These are phyloP conservation scores for Sibirionetta formosa DNA, from an alignment of 2,797 vertebrate genomes.

Conservation along the genomic window DNA sequence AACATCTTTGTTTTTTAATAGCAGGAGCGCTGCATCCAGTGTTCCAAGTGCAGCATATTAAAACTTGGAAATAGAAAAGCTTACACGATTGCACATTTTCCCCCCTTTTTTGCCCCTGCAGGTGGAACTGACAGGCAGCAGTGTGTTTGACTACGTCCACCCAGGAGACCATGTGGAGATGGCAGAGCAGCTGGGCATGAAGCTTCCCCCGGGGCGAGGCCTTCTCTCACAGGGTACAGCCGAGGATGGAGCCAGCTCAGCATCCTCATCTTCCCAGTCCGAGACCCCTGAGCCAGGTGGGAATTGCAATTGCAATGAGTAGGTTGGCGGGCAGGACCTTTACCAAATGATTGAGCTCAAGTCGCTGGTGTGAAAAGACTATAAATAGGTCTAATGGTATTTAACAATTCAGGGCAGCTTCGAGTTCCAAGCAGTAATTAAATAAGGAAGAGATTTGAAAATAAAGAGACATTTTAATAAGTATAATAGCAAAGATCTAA, in stretches of 20 bases:
- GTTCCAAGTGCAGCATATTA: conserved; percentile 10
- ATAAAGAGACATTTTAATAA: conserved; percentile 89
- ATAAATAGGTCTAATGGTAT: conserved; percentile 83
- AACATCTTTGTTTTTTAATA: conserved; percentile 46
- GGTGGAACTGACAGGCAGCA: conserved; percentile 99
- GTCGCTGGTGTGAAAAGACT: conserved; percentile 82
- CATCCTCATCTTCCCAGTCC: conserved; percentile 95
- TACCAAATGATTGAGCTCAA: conserved; percentile 80
- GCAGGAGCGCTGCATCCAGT: conserved; percentile 12
- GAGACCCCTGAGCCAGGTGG: conserved; percentile 98
- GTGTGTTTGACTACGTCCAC: conserved; percentile 97
- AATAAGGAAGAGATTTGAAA: conserved; percentile 86
- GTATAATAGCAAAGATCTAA: conserved; percentile 86
- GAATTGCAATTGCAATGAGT: conserved; percentile 79
- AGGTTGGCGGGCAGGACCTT: conserved; percentile 83
- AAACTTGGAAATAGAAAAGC: conserved; percentile 46
- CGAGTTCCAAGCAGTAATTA: conserved; percentile 83
- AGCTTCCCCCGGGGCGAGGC: conserved; percentile 95
- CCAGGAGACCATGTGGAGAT: conserved; percentile 98
- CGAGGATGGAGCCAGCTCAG: conserved; percentile 95
- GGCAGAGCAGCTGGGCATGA: conserved; percentile 99
- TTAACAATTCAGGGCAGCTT: conserved; percentile 85
- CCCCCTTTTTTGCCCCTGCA: conserved; percentile 76
- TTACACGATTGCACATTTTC: conserved; percentile 19
- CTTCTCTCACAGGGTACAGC: conserved; percentile 92